phyloP scores from a whole-genome alignment of 2,113 vertebrate species.

The Hippocampus barbouri region DNA sequence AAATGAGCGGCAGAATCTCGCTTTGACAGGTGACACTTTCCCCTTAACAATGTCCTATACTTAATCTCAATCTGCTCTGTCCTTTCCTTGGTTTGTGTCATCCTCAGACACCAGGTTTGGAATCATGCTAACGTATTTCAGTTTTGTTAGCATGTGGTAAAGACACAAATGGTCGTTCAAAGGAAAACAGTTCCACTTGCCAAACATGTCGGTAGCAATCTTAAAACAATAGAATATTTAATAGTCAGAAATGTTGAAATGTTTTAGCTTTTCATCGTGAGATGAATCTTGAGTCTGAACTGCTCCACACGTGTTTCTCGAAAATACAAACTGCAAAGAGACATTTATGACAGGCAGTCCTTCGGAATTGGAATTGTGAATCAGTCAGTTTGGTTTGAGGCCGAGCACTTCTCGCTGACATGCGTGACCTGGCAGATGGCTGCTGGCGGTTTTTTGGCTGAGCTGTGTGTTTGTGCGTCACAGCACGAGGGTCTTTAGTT shows the following conservation, averaged over 20 bases:
- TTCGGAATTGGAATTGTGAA: background rate
- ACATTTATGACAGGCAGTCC: background rate
- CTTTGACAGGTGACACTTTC: constrained; percentile 23
- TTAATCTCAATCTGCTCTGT: constrained; percentile 28
- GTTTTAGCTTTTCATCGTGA: too few relatives aligned
- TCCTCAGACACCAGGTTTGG: constrained; percentile 39
- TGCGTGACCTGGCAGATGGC: background rate
- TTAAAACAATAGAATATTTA: too few relatives aligned
- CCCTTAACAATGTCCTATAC: constrained; percentile 28
- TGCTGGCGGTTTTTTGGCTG: constrained; percentile 24
- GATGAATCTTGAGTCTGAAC: background rate
- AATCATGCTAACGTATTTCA: constrained; percentile 33
- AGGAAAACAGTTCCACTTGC: too few relatives aligned
- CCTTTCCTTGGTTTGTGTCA: constrained; percentile 17
- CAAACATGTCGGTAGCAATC: too few relatives aligned
- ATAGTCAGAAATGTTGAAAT: too few relatives aligned
- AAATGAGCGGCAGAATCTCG: constrained; percentile 32
- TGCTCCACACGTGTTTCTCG: too few relatives aligned
- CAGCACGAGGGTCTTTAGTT: constrained; percentile 49
- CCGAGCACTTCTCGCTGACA: background rate
- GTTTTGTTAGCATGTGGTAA: constrained; percentile 4
- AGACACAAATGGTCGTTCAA: background rate
- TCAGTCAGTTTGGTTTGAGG: background rate
- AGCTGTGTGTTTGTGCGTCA: constrained; percentile 48
- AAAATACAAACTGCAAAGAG: background rate